A percentile compares a stretch with the other conserved stretches of the same genome.
phyloP scores from a whole-genome alignment of 2,113 vertebrate species.

The Sorex araneus region DNA sequence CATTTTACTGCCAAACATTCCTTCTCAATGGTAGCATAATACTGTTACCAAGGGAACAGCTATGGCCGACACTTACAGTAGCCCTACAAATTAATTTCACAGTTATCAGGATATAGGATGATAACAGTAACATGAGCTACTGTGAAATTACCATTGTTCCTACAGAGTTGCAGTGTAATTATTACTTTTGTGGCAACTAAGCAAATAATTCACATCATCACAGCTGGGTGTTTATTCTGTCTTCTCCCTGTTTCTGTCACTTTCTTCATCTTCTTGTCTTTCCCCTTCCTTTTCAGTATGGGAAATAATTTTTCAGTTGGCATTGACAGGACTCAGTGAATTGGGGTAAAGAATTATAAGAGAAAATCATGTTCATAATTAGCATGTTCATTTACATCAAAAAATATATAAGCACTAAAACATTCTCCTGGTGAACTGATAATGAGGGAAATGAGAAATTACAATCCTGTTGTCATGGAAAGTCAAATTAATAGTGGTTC shows the following conservation, averaged over 20 bases:
- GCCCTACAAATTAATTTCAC: slow-evolving; percentile 90
- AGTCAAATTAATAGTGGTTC: not conserved
- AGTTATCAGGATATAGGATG: slow-evolving; percentile 89
- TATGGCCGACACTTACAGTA: slow-evolving; percentile 87
- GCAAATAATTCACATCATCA: slow-evolving; percentile 85
- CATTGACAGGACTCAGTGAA: not conserved
- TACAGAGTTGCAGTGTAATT: slow-evolving; percentile 88
- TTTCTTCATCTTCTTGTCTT: not conserved
- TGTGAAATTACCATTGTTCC: slow-evolving; percentile 90
- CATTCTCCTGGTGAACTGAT: not conserved
- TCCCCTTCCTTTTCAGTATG: not conserved
- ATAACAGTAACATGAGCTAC: slow-evolving; percentile 87
- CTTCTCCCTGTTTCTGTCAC: not conserved
- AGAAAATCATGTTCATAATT: not conserved
- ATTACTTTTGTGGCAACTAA: slow-evolving; percentile 89
- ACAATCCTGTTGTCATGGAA: slow-evolving; percentile 18
- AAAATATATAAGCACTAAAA: not conserved
- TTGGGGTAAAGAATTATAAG: not conserved
- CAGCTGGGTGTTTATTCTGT: slow-evolving; percentile 74
- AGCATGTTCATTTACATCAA: not conserved
- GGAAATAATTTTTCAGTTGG: not conserved
- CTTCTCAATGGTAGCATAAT: slow-evolving; percentile 87
- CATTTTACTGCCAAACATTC: slow-evolving; percentile 86
- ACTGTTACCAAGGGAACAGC: slow-evolving; percentile 90
- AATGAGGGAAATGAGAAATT: not conserved